These are phyloP conservation scores for Galemys pyrenaicus DNA, from an alignment of 2,113 vertebrate species.

Conservation along the genomic window DNA sequence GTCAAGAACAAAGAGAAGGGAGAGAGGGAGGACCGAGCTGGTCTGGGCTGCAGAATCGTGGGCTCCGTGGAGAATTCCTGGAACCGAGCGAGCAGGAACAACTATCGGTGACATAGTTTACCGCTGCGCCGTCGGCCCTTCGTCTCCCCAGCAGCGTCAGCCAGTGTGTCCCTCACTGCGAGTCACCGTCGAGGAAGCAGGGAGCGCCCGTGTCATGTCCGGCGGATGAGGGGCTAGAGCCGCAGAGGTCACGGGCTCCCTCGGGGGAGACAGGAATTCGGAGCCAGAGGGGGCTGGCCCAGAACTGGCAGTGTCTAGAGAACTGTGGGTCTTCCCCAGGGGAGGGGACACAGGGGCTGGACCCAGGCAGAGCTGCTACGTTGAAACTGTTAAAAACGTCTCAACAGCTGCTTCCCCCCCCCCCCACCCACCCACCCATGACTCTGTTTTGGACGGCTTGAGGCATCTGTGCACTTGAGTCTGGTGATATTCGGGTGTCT, in stretches of 20 bases:
- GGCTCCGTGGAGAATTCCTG: neutral
- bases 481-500: neutral
- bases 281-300: neutral
- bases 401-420: neutral
- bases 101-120: too few relatives aligned
- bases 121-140: too few relatives aligned
- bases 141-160: too few relatives aligned
- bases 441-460: neutral
- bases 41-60: fast-evolving
- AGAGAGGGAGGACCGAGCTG: neutral
- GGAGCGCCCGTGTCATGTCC: too few relatives aligned
- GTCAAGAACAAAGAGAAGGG: neutral
- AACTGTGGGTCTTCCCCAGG: neutral
- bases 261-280: neutral
- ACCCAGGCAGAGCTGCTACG: neutral
- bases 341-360: neutral
- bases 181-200: too few relatives aligned
- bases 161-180: too few relatives aligned
- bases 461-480: neutral
- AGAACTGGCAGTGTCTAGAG: neutral
- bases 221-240: too few relatives aligned
- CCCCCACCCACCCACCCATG: neutral
- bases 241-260: neutral
- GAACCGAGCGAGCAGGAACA: neutral
- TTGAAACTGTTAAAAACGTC: neutral